These are phyloP conservation scores for Timandra comae DNA, from an alignment of 2,888 invertebrate species.

Conservation along the genomic window DNA sequence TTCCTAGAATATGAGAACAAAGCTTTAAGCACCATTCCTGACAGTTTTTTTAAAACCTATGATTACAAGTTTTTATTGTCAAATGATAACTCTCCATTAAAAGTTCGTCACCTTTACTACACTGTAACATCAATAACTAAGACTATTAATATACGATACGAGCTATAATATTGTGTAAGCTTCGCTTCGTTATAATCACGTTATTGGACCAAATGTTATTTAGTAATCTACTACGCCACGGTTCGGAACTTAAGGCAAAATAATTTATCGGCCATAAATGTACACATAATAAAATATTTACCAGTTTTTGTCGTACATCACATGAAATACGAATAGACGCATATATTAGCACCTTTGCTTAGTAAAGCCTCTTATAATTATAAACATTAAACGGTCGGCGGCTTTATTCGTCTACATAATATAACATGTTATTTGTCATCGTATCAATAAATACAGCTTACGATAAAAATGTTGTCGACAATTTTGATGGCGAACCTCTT, in stretches of 20 bases:
- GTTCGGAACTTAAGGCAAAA: constrained; percentile 17
- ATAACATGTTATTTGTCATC: constrained; percentile 26
- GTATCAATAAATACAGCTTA: constrained; percentile 27
- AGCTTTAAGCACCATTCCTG: too few species aligned
- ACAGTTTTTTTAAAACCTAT: too few species aligned
- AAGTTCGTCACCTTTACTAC: constrained; percentile 9
- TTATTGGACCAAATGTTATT: constrained; percentile 20
- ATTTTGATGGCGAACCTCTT: constrained; percentile 20
- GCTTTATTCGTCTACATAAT: constrained; percentile 17
- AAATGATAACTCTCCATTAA: too few species aligned
- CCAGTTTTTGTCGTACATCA: constrained; percentile 25
- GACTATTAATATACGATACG: constrained; percentile 12
- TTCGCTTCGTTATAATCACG: constrained; percentile 13
- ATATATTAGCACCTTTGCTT: constrained; percentile 24
- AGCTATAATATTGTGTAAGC: constrained; percentile 18
- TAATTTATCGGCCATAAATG: constrained; percentile 26
- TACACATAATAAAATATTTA: constrained; percentile 25
- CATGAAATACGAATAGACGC: constrained; percentile 19
- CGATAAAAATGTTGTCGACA: constrained; percentile 24
- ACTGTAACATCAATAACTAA: constrained; percentile 8
- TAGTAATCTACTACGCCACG: constrained; percentile 22
- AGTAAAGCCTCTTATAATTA: constrained; percentile 26
- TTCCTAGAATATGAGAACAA: too few species aligned
- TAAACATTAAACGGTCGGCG: constrained; percentile 20
- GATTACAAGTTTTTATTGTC: too few species aligned